A percentile compares a stretch with the other conserved stretches of the same genome.
These are phyloP conservation scores for Hystrix brachyura DNA, from an alignment of 2,113 vertebrate genomes.

Conservation along the genomic window DNA sequence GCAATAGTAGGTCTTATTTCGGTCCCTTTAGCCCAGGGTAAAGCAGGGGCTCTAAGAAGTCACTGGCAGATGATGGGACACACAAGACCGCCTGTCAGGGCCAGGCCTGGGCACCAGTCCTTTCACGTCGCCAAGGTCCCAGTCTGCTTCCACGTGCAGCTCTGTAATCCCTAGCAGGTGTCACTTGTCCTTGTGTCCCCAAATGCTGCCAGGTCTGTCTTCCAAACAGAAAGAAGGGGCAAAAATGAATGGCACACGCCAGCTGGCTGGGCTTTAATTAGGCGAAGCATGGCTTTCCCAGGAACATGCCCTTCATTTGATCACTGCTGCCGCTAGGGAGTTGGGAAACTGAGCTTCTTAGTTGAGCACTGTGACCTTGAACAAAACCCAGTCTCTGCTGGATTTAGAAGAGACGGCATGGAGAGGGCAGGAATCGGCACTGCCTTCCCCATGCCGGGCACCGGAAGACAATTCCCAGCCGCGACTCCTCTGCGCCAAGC, in stretches of 20 bases:
- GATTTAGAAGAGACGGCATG: not conserved
- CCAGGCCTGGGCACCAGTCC: not conserved
- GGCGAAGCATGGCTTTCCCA: not conserved
- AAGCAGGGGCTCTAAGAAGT: too few species aligned
- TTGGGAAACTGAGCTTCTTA: not conserved
- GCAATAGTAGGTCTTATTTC: not conserved
- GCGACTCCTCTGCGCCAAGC: not conserved
- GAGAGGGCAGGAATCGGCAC: not conserved
- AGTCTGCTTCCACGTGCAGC: not conserved
- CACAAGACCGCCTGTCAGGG: not conserved
- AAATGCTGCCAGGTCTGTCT: not conserved
- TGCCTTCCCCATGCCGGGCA: not conserved
- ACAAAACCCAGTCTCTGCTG: not conserved
- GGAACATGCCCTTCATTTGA: not conserved
- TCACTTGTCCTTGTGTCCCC: not conserved
- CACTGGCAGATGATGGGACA: not conserved
- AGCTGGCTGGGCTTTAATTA: not conserved
- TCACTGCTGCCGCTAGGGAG: not conserved
- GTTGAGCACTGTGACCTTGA: not conserved
- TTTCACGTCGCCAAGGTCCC: fast-evolving
- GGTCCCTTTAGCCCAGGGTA: not conserved
- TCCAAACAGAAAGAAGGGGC: not conserved
- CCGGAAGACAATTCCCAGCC: not conserved
- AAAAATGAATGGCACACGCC: not conserved
- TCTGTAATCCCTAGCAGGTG: not conserved